phyloP scores from a whole-genome alignment of 2,797 vertebrate genomes.

The Tangara arthus region DNA sequence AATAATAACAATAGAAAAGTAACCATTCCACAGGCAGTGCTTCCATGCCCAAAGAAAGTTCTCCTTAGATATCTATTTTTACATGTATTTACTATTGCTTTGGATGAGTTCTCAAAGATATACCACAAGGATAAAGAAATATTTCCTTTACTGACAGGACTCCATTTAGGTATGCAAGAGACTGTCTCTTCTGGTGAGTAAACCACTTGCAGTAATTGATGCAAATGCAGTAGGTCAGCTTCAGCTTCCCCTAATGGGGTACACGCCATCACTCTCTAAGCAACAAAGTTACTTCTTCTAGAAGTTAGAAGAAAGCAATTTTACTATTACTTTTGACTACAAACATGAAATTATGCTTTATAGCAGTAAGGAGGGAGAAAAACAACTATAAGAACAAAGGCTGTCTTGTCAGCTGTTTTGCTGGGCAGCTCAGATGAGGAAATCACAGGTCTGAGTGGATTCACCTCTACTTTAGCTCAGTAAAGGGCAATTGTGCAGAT shows the following conservation, averaged over 20 bases:
- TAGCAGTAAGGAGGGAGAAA: not conserved
- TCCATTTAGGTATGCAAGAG: not conserved
- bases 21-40: not conserved
- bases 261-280: not conserved
- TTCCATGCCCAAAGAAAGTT: rapidly evolving
- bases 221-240: not conserved
- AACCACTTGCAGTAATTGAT: not conserved
- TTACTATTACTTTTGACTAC: not conserved
- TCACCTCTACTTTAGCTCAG: not conserved
- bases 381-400: not conserved
- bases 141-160: not conserved
- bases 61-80: rapidly evolving
- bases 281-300: not conserved
- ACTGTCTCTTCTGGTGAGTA: not conserved
- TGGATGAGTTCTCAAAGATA: not conserved
- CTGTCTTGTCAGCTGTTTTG: not conserved
- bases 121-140: not conserved
- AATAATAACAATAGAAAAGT: not conserved
- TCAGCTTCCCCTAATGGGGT: rapidly evolving
- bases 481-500: not conserved
- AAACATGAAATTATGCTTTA: not conserved
- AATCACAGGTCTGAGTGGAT: not conserved
- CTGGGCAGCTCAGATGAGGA: not conserved
- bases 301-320: not conserved
- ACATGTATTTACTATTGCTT: not conserved